Evolutionary conservation across 1,140 invertebrate genomes (phyloP).

Genomic region (Leptinotarsa undecemlineata): DNA sequence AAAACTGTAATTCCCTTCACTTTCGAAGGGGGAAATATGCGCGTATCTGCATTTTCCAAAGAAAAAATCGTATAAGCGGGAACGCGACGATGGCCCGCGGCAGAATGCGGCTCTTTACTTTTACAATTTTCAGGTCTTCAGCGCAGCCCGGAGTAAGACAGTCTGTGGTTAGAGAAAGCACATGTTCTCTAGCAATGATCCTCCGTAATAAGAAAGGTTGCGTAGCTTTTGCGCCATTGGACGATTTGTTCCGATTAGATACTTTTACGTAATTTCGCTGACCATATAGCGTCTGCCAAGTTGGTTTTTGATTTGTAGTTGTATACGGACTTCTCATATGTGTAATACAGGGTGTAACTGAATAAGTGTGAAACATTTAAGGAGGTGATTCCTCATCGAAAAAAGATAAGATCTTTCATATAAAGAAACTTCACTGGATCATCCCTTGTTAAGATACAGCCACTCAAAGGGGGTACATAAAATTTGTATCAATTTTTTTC

Average conservation of each 20-base stretch:
- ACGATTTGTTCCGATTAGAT: background rate
- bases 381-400: too few species aligned
- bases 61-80: constrained; percentile 8
- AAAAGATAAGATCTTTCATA: too few species aligned
- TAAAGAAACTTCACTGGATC: too few species aligned
- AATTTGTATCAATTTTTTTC: too few species aligned
- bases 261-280: too few species aligned
- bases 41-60: constrained; percentile 28
- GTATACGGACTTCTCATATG: too few species aligned
- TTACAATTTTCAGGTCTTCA: constrained; percentile 21
- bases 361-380: too few species aligned
- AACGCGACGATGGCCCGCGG: constrained; percentile 14
- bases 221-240: constrained; percentile 11
- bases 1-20: constrained; percentile 27
- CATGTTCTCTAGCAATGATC: constrained; percentile 20
- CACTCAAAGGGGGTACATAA: too few species aligned
- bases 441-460: too few species aligned
- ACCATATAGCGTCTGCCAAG: too few species aligned
- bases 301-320: too few species aligned
- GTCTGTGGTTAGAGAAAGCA: constrained; percentile 26
- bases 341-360: too few species aligned
- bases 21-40: constrained; percentile 29
- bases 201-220: constrained; percentile 10
- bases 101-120: constrained; percentile 12
- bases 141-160: constrained; percentile 5